These are phyloP conservation scores for Aphidius gifuensis DNA, from an alignment of 1,140 invertebrate species.

Conservation along the genomic window DNA sequence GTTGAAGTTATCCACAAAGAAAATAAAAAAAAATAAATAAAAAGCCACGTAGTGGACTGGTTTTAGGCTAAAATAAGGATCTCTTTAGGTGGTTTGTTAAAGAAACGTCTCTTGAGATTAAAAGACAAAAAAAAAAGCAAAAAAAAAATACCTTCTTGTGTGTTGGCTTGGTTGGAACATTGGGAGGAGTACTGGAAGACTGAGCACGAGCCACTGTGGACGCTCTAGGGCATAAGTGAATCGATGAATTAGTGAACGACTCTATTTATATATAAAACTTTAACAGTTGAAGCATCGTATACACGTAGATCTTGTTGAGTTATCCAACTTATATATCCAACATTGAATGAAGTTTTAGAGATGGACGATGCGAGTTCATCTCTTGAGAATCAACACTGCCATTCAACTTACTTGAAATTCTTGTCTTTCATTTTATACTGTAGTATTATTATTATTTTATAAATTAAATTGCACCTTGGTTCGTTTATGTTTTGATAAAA, in stretches of 20 bases:
- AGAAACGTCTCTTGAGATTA: not conserved
- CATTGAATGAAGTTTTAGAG: slow-evolving; percentile 5
- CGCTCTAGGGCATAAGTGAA: slow-evolving; percentile 17
- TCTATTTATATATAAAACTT: slow-evolving; percentile 2
- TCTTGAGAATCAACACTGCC: slow-evolving; percentile 11
- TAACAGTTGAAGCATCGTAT: not conserved
- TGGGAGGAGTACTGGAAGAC: too few relatives aligned
- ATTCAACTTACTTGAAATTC: slow-evolving; percentile 16
- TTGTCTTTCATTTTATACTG: not conserved
- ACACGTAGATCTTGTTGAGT: not conserved
- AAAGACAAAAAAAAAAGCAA: not conserved
- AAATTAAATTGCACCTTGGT: slow-evolving; percentile 2
- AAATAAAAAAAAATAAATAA: not conserved
- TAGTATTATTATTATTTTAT: not conserved
- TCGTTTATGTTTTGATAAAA: not conserved
- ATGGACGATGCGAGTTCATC: slow-evolving; percentile 5
- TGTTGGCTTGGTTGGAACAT: too few relatives aligned
- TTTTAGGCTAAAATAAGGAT: slow-evolving; percentile 3
- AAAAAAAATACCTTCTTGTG: not conserved
- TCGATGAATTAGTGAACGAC: slow-evolving; percentile 18
- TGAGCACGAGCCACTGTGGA: not conserved
- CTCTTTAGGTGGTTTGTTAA: slow-evolving; percentile 9
- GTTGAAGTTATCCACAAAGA: not conserved
- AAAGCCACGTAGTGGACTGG: not conserved
- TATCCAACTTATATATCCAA: too few relatives aligned